These are phyloP conservation scores for Hydrocynus forskahlii DNA, from an alignment of 2,797 vertebrate genomes.

Conservation along the genomic window DNA sequence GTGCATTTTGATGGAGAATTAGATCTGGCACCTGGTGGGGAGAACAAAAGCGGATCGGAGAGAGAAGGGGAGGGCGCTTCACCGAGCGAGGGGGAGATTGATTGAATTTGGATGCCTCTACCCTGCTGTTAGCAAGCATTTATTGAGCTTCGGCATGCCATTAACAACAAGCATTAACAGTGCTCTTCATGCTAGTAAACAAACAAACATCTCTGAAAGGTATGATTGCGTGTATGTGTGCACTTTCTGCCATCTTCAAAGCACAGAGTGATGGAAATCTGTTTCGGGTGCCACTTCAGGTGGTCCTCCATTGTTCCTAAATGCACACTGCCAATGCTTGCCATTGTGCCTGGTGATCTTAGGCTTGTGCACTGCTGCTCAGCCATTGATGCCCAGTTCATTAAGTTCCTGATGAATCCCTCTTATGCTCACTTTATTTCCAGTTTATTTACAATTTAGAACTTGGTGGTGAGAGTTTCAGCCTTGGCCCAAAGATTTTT, in stretches of 20 bases:
- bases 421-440: no score
- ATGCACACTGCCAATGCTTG: not conserved
- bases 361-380: not conserved
- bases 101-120: conserved; percentile 23
- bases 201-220: conserved; percentile 30
- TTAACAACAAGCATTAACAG: conserved; percentile 37
- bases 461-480: no score
- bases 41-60: not conserved
- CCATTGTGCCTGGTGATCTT: no score
- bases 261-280: conserved; percentile 24
- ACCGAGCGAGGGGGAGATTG: not conserved
- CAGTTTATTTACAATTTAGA: no score
- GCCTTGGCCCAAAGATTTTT: no score
- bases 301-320: not conserved
- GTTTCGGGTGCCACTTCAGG: not conserved
- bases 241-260: not conserved
- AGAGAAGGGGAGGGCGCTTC: not conserved
- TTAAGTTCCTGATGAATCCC: no score
- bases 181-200: conserved; percentile 22
- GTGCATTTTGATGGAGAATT: conserved; percentile 23
- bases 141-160: conserved; percentile 11
- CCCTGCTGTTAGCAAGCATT: conserved; percentile 42
- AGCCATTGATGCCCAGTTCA: not conserved
- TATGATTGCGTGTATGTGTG: not conserved
- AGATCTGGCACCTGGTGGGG: conserved; percentile 29